These are phyloP conservation scores for Aphrocallistes beatrix DNA, from an alignment of 37 sponge, comb jelly and placozoan genomes.

Conservation along the genomic window DNA sequence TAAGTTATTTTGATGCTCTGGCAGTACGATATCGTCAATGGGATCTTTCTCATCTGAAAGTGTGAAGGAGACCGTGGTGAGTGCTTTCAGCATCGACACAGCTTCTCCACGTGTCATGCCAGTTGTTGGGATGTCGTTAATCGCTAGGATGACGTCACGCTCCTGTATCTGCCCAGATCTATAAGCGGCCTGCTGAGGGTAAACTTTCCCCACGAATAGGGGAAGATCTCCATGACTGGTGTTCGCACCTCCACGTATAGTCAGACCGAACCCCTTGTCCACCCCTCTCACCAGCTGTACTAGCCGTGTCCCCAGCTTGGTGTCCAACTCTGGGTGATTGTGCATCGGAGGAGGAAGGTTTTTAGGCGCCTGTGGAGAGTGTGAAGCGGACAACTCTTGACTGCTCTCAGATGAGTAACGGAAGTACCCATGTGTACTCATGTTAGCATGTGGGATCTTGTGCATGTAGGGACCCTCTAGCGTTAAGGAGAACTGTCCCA, in stretches of 20 bases:
- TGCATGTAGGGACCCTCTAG: not conserved
- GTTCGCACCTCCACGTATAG: not conserved
- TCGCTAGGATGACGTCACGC: slow-evolving; percentile 1
- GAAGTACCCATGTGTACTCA: not conserved
- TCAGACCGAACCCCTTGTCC: slow-evolving; percentile 10
- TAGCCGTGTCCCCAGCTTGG: not conserved
- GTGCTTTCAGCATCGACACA: not conserved
- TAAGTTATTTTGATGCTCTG: not conserved
- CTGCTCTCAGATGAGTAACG: not conserved
- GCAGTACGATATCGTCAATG: not conserved
- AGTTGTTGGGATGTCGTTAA: not conserved
- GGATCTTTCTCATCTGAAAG: not conserved
- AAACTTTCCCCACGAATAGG: not conserved
- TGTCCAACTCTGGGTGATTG: not conserved
- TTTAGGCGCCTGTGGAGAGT: not conserved
- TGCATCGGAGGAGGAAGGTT: not conserved
- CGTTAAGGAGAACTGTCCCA: not conserved
- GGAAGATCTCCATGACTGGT: slow-evolving; percentile 5
- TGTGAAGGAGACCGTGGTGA: not conserved
- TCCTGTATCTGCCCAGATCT: not conserved
- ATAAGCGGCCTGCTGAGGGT: not conserved
- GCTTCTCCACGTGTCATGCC: slow-evolving; percentile 4
- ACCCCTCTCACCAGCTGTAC: not conserved
- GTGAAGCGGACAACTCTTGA: not conserved
- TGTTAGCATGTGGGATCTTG: not conserved